phyloP scores from a whole-genome alignment of 1,140 invertebrate species.

The Holotrichia oblita region DNA sequence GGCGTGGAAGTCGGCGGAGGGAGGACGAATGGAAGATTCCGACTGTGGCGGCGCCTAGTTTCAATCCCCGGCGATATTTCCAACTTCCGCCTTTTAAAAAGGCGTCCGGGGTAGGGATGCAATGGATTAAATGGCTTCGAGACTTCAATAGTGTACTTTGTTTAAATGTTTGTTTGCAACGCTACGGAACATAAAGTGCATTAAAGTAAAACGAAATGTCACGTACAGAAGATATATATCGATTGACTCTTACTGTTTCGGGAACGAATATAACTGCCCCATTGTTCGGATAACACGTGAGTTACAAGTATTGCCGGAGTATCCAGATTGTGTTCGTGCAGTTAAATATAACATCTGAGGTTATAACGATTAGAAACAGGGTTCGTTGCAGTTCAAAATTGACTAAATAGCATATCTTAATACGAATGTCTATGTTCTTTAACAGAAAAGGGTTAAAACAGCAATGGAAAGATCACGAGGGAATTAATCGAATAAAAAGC shows the following conservation, averaged over 20 bases:
- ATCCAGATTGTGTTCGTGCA: neutral
- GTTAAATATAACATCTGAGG: neutral
- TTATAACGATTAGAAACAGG: no score
- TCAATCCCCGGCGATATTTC: constrained; percentile 26
- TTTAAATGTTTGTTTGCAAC: constrained; percentile 20
- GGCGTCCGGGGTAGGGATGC: neutral
- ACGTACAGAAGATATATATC: constrained; percentile 3
- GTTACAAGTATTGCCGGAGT: neutral
- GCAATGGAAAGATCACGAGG: no score
- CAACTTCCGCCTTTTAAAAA: neutral
- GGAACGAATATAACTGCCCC: neutral
- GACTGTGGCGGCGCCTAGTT: neutral
- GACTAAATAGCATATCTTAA: no score
- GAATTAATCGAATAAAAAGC: no score
- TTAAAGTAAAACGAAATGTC: constrained; percentile 21
- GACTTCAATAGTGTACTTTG: constrained; percentile 19
- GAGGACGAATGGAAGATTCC: neutral
- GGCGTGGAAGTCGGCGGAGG: neutral
- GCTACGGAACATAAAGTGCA: neutral
- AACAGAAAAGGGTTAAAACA: no score
- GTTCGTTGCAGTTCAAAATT: no score
- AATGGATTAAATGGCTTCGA: constrained; percentile 32
- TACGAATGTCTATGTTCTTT: no score
- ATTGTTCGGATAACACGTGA: neutral
- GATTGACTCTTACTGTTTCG: neutral